A percentile compares a stretch with the other conserved stretches of the same genome.
Evolutionary conservation across 2,888 invertebrate genomes (phyloP).

Genomic region (Nasonovia ribisnigri): DNA sequence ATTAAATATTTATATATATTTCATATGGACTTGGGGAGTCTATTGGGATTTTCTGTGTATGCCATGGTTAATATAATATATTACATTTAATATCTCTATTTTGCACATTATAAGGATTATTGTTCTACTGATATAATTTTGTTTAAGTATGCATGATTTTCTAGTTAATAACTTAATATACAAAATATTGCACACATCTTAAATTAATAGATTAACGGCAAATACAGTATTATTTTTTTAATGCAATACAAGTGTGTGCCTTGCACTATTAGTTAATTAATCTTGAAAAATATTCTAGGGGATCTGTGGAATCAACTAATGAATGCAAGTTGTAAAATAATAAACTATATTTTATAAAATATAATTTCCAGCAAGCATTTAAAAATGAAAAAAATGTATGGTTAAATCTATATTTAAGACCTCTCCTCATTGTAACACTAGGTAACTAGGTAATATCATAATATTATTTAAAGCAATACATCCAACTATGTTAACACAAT

Average conservation of each 20-base stretch:
- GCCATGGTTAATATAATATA: not conserved
- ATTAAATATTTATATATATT: not conserved
- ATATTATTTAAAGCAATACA: too few species aligned
- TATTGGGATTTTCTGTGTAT: not conserved
- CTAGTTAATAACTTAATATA: not conserved
- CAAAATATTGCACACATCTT: not conserved
- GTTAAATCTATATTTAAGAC: too few species aligned
- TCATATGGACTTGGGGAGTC: not conserved
- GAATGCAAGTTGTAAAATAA: too few species aligned
- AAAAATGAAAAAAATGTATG: too few species aligned
- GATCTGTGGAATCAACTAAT: too few species aligned
- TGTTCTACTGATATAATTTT: not conserved
- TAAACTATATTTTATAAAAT: too few species aligned
- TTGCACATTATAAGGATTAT: not conserved
- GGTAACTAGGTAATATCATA: too few species aligned
- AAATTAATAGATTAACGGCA: not conserved
- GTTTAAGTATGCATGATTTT: not conserved
- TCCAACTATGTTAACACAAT: too few species aligned
- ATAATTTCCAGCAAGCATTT: too few species aligned
- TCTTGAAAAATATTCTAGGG: not conserved
- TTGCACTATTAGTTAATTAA: not conserved
- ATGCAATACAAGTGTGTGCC: not conserved
- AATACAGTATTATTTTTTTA: not conserved
- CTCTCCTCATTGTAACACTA: too few species aligned
- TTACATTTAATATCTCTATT: not conserved